Percentiles rank a stretch among this genome's conserved stretches.
Conservation (phyloP, 1,140 invertebrate genomes). For the Heliconius nattereri region DNA sequence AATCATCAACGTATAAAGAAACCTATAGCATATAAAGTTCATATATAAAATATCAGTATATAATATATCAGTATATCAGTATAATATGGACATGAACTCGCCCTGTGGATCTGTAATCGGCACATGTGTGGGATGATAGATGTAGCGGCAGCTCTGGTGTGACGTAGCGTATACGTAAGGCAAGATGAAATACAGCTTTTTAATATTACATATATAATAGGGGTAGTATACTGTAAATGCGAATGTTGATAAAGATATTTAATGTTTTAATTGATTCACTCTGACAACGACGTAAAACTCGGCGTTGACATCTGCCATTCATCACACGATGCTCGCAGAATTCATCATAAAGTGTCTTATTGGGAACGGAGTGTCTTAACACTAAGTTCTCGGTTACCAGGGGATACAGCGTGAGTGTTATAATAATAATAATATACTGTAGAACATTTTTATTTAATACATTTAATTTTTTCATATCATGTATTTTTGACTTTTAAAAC, state of each 20-base stretch:
- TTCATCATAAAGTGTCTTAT: no score
- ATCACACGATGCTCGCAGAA: no score
- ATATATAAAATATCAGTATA: neutral
- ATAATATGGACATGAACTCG: slow-evolving; percentile 37
- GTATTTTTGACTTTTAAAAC: no score
- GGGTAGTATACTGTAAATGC: neutral
- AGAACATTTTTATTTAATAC: neutral
- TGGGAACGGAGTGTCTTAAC: no score
- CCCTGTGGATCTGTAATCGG: slow-evolving; percentile 51
- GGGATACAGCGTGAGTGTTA: neutral
- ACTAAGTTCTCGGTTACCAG: no score
- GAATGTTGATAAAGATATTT: no score
- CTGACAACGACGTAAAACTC: no score
- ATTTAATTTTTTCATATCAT: no score
- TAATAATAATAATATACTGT: neutral
- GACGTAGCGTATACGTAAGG: neutral
- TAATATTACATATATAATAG: neutral
- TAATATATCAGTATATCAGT: neutral
- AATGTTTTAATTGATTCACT: no score
- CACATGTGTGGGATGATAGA: slow-evolving; percentile 66
- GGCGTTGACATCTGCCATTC: no score
- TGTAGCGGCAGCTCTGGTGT: slow-evolving; percentile 45
- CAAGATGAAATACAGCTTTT: neutral
- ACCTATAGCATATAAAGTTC: neutral
- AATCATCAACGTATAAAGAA: no score